Conservation (phyloP, 2,888 invertebrate genomes). For the Agonopterix heracliana region DNA sequence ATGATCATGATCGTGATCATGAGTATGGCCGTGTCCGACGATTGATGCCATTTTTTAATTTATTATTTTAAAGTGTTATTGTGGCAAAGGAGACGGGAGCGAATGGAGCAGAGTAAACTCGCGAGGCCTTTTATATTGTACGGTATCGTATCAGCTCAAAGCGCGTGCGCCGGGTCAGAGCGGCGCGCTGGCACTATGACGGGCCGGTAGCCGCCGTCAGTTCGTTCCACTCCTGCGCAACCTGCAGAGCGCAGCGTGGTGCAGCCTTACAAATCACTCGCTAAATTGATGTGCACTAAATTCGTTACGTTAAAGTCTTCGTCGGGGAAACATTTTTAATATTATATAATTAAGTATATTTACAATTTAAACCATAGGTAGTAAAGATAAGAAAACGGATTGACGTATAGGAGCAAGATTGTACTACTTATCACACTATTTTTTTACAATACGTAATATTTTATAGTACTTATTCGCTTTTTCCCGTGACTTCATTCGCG, state of each 20-base stretch:
- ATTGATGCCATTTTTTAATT: not conserved
- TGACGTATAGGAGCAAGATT: too few relatives aligned
- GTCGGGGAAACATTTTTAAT: not conserved
- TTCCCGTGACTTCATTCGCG: too few relatives aligned
- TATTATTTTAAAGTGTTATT: not conserved
- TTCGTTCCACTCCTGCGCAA: slow-evolving; percentile 54
- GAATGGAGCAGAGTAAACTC: slow-evolving; percentile 34
- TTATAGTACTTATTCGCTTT: too few relatives aligned
- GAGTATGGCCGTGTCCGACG: not conserved
- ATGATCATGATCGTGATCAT: slow-evolving; percentile 18
- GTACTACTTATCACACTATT: too few relatives aligned
- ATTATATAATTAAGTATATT: too few relatives aligned
- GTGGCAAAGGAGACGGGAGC: not conserved
- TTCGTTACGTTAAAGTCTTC: not conserved
- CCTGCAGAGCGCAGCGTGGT: slow-evolving; percentile 27
- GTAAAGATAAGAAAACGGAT: too few relatives aligned
- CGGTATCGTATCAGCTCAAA: slow-evolving; percentile 37
- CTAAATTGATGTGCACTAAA: slow-evolving; percentile 15
- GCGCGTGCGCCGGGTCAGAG: slow-evolving; percentile 60
- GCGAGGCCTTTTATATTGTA: slow-evolving; percentile 53
- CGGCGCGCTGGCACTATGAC: slow-evolving; percentile 54
- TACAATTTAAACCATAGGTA: too few relatives aligned
- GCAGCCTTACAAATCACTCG: slow-evolving; percentile 40
- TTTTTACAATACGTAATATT: too few relatives aligned
- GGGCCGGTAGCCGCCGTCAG: slow-evolving; percentile 25